Base-by-base conservation (phyloP, 1,140 invertebrate species). In the Lanistes nyassanus region DNA sequence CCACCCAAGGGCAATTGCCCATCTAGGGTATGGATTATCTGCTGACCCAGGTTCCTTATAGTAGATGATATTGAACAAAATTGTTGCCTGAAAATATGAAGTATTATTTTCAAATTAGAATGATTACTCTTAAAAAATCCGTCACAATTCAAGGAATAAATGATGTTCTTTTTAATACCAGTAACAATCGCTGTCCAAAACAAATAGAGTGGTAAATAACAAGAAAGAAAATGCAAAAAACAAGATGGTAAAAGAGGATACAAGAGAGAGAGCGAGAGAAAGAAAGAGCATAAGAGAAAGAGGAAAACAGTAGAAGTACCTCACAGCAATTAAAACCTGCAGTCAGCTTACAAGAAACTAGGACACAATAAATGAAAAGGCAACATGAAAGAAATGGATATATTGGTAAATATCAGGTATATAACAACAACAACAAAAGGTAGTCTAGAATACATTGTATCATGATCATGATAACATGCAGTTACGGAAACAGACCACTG, bases 21-120 rank as follows among this genome's bases (percentile, higher is more conserved):
- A 95, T 79, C 90, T 88, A 0, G 94, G 94, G 85, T 95, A 95
- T 7, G 93, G 90, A 29, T 78, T 80, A 74, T 84, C 80, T 7
- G 81, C 23, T n/a, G 37, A 77, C 11, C 79, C 79, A 23, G 85
- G 85, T 39, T 84, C 80, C 68, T 83, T 93, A 85, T 95, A 95
- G 81, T 95, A 93, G 29, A 95, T 91, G 92, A 94, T 94, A 82
- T 95, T 95, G 88, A 95, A 94, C 68, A 94, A 92, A 29, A 95
- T 89, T 37, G 95, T 95, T 74, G 94, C 93, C 93, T 94, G 88
- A 47, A 89, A 60, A 19, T 60, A 16, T 60, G 56, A 60, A 23
- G 23, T 53, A 53, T 23, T 53, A 53, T 53, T 53, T 13, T 53
- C 13, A 53, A 11, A 11, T 23, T 13, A 53, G 51, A 13, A 11